Evolutionary conservation across 2,888 invertebrate species (phyloP).

Genomic region (Scaptomyza flava): DNA sequence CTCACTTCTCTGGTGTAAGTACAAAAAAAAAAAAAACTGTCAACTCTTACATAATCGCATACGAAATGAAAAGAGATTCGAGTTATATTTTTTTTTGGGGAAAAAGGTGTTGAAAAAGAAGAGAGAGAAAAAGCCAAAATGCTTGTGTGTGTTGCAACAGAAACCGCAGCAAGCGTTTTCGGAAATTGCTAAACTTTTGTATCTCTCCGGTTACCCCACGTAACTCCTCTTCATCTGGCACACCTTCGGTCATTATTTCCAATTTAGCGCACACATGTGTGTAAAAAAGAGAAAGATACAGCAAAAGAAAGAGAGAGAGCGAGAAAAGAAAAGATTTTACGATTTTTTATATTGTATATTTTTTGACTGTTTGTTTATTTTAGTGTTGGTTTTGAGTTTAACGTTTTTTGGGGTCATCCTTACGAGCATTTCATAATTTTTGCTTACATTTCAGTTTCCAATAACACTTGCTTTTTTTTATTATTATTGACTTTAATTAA

Average conservation of each 20-base stretch:
- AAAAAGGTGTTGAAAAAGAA: neutral
- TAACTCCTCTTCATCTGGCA: constrained; percentile 7
- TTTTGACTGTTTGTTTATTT: constrained; percentile 1
- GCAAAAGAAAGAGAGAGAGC: neutral
- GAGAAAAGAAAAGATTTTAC: constrained; percentile 39
- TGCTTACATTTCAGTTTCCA: constrained; percentile 35
- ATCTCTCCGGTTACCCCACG: neutral
- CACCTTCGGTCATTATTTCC: constrained; percentile 61
- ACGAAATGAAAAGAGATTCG: constrained; percentile 1
- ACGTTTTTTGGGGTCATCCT: constrained; percentile 31
- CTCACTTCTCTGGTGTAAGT: constrained; percentile 88
- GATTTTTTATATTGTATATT: neutral
- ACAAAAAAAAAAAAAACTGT: constrained; percentile 24
- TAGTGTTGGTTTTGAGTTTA: neutral
- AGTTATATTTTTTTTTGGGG: neutral
- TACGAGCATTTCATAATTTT: constrained; percentile 57
- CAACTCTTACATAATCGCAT: neutral
- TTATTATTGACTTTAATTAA: constrained; percentile 64
- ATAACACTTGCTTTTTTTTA: constrained; percentile 21
- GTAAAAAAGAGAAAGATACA: constrained; percentile 17
- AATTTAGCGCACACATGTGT: constrained; percentile 54
- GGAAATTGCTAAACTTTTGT: neutral
- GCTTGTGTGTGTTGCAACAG: neutral
- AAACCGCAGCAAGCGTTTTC: constrained; percentile 1
- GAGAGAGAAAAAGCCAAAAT: neutral